phyloP scores from a whole-genome alignment of 2,888 invertebrate genomes.

The Drosophila atroscutellata region DNA sequence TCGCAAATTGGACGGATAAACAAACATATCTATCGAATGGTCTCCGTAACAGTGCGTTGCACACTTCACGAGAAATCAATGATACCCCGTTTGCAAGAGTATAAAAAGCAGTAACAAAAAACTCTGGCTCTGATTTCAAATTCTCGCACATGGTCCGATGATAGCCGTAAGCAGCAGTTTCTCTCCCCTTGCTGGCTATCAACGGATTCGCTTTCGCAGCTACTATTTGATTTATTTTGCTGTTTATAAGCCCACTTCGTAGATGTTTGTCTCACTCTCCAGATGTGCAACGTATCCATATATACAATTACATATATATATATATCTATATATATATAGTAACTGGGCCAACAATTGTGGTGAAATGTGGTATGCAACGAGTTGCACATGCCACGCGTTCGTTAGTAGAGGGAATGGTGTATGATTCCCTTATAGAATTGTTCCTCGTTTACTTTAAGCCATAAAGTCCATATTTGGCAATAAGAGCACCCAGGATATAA shows the following conservation, averaged over 20 bases:
- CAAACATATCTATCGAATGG: neutral
- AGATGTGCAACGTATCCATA: constrained; percentile 7
- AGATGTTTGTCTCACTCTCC: constrained; percentile 29
- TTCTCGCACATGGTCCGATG: constrained; percentile 50
- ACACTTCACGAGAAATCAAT: neutral
- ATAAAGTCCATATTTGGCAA: neutral
- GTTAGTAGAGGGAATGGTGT: neutral
- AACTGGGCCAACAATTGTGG: constrained; percentile 38
- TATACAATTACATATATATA: neutral
- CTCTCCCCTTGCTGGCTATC: neutral
- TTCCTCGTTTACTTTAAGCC: neutral
- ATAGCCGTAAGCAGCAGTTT: constrained; percentile 38
- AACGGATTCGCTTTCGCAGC: constrained; percentile 44
- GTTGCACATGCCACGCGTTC: constrained; percentile 6
- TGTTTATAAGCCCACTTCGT: constrained; percentile 10
- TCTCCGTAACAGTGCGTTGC: neutral
- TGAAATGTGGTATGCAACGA: constrained; percentile 15
- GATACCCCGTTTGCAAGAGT: neutral
- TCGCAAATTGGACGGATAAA: neutral
- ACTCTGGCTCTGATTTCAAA: constrained; percentile 47
- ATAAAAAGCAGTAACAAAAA: constrained; percentile 3
- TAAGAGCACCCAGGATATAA: neutral
- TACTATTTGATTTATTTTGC: constrained; percentile 21
- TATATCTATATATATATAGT: constrained; percentile 5
- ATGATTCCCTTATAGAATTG: neutral